Conservation (phyloP, 2,888 invertebrate species). For the Drosophila austrosaltans region DNA sequence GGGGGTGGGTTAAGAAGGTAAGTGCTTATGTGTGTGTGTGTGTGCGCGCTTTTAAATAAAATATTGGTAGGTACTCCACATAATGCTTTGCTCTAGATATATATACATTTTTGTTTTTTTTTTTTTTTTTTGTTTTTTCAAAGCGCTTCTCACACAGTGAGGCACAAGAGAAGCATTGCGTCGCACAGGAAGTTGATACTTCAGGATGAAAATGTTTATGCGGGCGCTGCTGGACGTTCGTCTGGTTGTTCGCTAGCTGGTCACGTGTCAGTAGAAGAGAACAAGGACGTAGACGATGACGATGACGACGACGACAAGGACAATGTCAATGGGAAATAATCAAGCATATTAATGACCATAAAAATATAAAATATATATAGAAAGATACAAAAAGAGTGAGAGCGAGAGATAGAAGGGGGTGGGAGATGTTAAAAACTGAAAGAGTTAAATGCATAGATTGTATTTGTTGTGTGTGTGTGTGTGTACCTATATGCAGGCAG, state of each 20-base stretch:
- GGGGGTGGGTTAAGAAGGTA: conserved; percentile 56
- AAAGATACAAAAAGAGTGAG: no score
- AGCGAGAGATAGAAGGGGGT: no score
- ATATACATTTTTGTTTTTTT: conserved; percentile 53
- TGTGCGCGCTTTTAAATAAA: conserved; percentile 57
- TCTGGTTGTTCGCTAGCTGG: conserved; percentile 44
- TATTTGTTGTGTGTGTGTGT: conserved; percentile 29
- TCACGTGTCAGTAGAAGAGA: conserved; percentile 63
- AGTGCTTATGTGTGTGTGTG: conserved; percentile 51
- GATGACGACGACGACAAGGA: conserved; percentile 28
- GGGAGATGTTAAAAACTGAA: conserved; percentile 55
- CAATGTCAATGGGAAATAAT: conserved; percentile 76
- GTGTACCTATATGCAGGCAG: conserved; percentile 35
- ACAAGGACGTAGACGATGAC: conserved; percentile 27
- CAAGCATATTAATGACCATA: conserved; percentile 81
- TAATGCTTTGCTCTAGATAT: conserved; percentile 49
- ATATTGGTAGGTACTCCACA: conserved; percentile 46
- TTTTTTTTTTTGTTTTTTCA: conserved; percentile 34
- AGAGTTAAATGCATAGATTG: conserved; percentile 70
- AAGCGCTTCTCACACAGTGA: conserved; percentile 32
- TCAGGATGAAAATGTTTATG: conserved; percentile 78
- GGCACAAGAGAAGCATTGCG: conserved; percentile 11
- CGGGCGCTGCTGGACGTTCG: conserved; percentile 69
- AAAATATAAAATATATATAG: conserved; percentile 19
- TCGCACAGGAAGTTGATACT: conserved; percentile 77